Evolutionary conservation across 2,888 invertebrate species (phyloP).

Genomic region (Sepioteuthis lessoniana): DNA sequence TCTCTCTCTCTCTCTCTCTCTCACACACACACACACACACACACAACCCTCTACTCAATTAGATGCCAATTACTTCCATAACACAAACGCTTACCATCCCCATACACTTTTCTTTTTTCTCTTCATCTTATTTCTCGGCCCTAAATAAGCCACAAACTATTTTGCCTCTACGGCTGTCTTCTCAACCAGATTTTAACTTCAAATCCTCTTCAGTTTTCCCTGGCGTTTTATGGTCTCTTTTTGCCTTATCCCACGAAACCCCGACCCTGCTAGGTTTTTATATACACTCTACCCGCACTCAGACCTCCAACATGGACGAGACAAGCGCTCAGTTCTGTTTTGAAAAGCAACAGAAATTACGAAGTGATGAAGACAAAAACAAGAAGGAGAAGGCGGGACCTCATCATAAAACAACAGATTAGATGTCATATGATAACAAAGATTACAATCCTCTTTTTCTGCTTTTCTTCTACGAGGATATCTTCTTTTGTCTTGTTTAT

Average conservation of each 20-base stretch:
- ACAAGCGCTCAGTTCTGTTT: neutral
- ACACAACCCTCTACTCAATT: neutral
- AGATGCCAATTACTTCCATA: slow-evolving; percentile 12
- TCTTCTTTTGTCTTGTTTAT: neutral
- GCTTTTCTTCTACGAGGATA: neutral
- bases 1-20: neutral
- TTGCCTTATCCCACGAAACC: neutral
- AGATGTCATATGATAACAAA: neutral
- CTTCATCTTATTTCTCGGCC: neutral
- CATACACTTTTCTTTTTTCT: neutral
- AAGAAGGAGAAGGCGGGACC: neutral
- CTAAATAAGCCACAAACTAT: neutral
- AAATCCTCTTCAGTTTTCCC: no score
- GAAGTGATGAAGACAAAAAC: neutral
- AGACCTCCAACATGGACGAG: slow-evolving; percentile 10
- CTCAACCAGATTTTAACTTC: neutral
- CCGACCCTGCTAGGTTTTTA: slow-evolving; percentile 1
- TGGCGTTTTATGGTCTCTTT: neutral
- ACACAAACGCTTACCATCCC: neutral
- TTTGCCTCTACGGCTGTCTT: neutral
- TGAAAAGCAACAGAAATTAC: neutral
- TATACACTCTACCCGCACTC: neutral
- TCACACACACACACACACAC: no score
- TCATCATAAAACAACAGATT: neutral
- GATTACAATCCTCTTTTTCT: neutral